Evolutionary conservation across 2,113 vertebrate genomes (phyloP).

Genomic region (Crypturellus undulatus): DNA sequence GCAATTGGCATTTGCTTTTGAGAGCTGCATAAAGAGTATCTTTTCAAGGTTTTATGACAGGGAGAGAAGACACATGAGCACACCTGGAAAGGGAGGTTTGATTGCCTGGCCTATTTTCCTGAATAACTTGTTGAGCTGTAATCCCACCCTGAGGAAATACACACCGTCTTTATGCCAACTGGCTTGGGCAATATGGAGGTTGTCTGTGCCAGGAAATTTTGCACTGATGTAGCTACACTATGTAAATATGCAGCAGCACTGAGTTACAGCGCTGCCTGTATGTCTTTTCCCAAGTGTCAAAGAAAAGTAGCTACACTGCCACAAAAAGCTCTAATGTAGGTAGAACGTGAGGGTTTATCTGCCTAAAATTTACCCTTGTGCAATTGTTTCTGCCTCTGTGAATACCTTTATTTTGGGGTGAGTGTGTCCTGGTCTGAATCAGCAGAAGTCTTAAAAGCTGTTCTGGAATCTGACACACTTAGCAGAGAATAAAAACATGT

Average conservation of each 20-base stretch:
- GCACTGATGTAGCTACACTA: neutral
- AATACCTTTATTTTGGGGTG: neutral
- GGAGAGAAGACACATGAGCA: neutral
- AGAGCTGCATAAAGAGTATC: neutral
- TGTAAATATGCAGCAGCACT: neutral
- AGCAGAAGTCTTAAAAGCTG: neutral
- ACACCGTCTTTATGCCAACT: neutral
- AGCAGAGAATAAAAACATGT: neutral
- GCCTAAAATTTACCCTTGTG: neutral
- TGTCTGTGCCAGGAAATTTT: neutral
- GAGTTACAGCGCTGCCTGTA: neutral
- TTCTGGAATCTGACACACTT: neutral
- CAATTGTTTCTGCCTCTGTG: neutral
- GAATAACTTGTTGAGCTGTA: neutral
- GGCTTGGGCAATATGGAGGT: neutral
- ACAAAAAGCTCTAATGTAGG: neutral
- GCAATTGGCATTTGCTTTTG: neutral
- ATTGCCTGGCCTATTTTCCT: neutral
- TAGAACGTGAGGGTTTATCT: neutral
- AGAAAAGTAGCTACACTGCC: neutral
- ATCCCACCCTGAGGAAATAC: neutral
- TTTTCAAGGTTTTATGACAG: neutral
- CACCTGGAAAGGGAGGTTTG: constrained; percentile 3
- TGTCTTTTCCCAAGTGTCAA: neutral
- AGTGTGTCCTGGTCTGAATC: neutral